These are phyloP conservation scores for Adela reaumurella DNA, from an alignment of 2,888 invertebrate genomes.

Conservation along the genomic window DNA sequence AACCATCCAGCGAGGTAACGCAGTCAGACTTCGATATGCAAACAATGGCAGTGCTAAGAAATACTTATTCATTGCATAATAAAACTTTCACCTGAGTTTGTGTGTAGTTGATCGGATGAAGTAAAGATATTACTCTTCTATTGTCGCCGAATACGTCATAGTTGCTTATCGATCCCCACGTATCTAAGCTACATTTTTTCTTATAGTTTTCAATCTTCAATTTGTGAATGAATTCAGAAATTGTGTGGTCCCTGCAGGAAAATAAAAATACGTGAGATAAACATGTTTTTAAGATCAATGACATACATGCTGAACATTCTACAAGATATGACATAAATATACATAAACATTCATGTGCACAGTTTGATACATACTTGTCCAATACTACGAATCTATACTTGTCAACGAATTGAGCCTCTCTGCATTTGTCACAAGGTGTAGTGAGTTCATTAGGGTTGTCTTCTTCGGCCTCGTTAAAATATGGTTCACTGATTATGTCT, in stretches of 20 bases:
- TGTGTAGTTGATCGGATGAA: constrained; percentile 33
- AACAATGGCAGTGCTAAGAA: too few relatives aligned
- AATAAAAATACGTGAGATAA: constrained; percentile 19
- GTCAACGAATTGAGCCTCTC: not conserved
- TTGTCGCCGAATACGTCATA: constrained; percentile 38
- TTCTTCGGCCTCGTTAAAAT: not conserved
- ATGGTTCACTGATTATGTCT: not conserved
- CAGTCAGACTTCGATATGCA: too few relatives aligned
- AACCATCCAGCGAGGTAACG: too few relatives aligned
- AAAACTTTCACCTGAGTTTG: constrained; percentile 29
- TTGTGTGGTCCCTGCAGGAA: constrained; percentile 28
- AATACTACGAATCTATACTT: not conserved
- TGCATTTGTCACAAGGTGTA: not conserved
- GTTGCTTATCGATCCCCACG: constrained; percentile 38
- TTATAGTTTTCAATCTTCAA: constrained; percentile 28
- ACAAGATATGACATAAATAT: too few relatives aligned
- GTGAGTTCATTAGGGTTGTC: too few relatives aligned
- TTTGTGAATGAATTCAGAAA: constrained; percentile 37
- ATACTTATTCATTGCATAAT: too few relatives aligned
- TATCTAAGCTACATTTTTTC: constrained; percentile 27
- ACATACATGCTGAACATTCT: too few relatives aligned
- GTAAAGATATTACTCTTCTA: constrained; percentile 29
- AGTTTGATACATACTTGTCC: not conserved
- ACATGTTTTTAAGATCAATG: too few relatives aligned
- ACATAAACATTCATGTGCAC: too few relatives aligned